Evolutionary conservation across 2,797 vertebrate genomes (phyloP).

Genomic region (Corythornis leucogaster): DNA sequence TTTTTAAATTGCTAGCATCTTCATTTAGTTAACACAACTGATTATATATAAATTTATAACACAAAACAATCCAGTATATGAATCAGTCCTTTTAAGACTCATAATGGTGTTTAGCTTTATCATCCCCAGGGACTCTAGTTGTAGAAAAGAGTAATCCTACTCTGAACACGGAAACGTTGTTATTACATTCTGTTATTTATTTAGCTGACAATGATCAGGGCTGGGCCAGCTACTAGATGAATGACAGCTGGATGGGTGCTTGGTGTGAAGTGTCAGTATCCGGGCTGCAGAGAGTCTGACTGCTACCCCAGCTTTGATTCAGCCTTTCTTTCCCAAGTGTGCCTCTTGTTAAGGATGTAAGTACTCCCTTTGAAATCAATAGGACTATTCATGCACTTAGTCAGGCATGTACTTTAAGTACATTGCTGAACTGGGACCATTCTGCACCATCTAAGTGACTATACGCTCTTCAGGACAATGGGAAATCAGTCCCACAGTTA

Average conservation of each 20-base stretch:
- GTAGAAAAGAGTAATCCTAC: not conserved
- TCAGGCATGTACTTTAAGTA: not conserved
- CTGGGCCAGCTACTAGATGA: not conserved
- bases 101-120: not conserved
- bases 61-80: not conserved
- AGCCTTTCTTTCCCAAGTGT: not conserved
- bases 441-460: conserved; percentile 4
- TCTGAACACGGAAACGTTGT: not conserved
- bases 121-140: not conserved
- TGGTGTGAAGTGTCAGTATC: not conserved
- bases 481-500: conserved; percentile 32
- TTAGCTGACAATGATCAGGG: not conserved
- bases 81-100: not conserved
- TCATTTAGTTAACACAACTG: not conserved
- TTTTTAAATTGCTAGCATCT: not conserved
- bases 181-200: not conserved
- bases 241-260: fast-evolving
- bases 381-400: not conserved
- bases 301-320: not conserved
- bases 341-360: not conserved
- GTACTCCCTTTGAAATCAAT: not conserved
- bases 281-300: not conserved
- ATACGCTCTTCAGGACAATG: not conserved
- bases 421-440: conserved; percentile 36
- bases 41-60: not conserved